Evolutionary conservation across 2,113 vertebrate species (phyloP).

Genomic region (Gallinago undulata): DNA sequence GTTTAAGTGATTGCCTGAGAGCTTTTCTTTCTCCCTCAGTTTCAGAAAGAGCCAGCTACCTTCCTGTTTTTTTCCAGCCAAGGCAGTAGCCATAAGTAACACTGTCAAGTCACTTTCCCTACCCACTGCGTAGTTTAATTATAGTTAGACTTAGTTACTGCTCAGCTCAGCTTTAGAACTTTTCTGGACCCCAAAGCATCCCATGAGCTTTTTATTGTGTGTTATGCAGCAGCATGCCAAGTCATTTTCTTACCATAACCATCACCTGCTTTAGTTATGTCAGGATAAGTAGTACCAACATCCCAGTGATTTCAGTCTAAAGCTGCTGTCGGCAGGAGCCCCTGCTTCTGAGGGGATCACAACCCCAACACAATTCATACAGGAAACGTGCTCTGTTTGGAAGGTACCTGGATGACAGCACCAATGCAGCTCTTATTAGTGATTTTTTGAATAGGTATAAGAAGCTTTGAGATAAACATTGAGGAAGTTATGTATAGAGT

Average conservation of each 20-base stretch:
- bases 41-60: neutral
- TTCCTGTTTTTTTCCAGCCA: neutral
- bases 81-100: neutral
- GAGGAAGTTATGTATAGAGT: accelerated
- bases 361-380: neutral
- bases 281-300: neutral
- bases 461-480: neutral
- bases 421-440: neutral
- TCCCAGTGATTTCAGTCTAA: neutral
- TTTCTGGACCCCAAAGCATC: neutral
- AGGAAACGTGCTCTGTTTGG: neutral
- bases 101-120: neutral
- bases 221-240: neutral
- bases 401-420: neutral
- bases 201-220: neutral
- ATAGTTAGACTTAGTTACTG: neutral
- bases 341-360: neutral
- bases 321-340: neutral
- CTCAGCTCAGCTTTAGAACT: neutral
- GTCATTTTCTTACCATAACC: neutral
- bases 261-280: neutral
- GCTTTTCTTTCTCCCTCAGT: neutral
- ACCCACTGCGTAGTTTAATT: neutral
- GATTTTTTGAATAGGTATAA: accelerated
- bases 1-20: neutral